Conservation (phyloP, 2,113 vertebrate genomes). For the Eubucco bourcierii region DNA sequence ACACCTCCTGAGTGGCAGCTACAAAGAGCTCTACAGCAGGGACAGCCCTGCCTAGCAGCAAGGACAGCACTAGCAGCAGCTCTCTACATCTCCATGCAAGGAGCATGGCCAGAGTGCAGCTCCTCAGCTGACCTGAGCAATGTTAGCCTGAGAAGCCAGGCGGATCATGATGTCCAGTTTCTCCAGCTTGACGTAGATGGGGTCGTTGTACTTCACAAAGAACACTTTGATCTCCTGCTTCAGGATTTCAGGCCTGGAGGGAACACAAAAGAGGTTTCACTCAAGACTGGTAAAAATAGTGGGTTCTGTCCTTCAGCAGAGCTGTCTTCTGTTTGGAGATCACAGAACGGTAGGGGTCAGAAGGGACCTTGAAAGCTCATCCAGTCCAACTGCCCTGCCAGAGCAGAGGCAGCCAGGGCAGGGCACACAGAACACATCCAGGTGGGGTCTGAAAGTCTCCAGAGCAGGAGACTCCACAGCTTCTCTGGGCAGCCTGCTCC, state of each 20-base stretch:
- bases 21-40: neutral
- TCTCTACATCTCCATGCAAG: neutral
- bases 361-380: too few relatives aligned
- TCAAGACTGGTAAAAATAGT: neutral
- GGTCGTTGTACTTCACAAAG: conserved; percentile 99
- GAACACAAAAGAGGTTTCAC: neutral
- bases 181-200: conserved; percentile 98
- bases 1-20: neutral
- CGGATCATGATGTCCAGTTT: conserved; percentile 99
- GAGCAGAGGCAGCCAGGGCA: too few relatives aligned
- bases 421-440: too few relatives aligned
- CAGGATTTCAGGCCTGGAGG: conserved; percentile 92
- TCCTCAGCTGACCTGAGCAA: conserved; percentile 89
- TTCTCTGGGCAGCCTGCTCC: too few relatives aligned
- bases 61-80: neutral
- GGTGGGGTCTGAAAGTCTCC: too few relatives aligned
- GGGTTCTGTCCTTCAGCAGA: neutral
- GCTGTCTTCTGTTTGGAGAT: neutral
- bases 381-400: too few relatives aligned
- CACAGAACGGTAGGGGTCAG: too few relatives aligned
- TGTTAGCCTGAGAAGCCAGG: conserved; percentile 97
- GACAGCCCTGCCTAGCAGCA: neutral
- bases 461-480: too few relatives aligned
- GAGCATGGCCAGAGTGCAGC: neutral
- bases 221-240: conserved; percentile 99